A percentile compares a stretch with the other conserved stretches of the same genome.
Conservation (phyloP, 2,888 invertebrate species). For the Polydrusus cervinus region DNA sequence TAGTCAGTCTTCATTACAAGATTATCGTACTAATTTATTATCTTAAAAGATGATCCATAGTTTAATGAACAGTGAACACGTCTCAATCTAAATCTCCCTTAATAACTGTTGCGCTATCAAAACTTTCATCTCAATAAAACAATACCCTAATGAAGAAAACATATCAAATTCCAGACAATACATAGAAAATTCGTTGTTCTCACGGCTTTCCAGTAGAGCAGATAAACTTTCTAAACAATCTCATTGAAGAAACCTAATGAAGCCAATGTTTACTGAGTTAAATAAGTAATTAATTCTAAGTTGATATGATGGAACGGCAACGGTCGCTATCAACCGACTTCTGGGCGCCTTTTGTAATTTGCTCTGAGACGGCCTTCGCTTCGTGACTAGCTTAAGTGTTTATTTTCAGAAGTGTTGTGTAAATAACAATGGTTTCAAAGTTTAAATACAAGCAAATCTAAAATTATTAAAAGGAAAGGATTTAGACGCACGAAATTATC, state of each 20-base stretch:
- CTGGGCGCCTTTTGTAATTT: slow-evolving; percentile 8
- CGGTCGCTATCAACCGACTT: neutral
- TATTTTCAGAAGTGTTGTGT: neutral
- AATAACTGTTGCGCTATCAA: neutral
- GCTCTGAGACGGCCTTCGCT: neutral
- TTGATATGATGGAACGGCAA: neutral
- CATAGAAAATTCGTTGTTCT: neutral
- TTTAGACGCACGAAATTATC: too few species aligned
- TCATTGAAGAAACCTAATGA: slow-evolving; percentile 1
- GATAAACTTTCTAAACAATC: slow-evolving; percentile 8
- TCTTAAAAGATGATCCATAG: too few species aligned
- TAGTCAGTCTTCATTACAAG: too few species aligned
- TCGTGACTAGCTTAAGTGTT: neutral
- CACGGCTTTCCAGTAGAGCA: neutral
- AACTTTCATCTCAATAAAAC: neutral
- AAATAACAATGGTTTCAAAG: neutral
- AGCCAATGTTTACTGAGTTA: neutral
- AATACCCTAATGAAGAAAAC: neutral
- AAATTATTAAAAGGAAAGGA: too few species aligned
- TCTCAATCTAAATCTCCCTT: neutral
- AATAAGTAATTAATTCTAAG: slow-evolving; percentile 7
- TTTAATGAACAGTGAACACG: neutral
- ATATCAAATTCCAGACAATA: slow-evolving; percentile 1
- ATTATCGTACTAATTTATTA: too few species aligned
- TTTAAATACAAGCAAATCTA: too few species aligned